phyloP scores from a whole-genome alignment of 53 echinoderm and acorn worm genomes.

The Echinometra lucunter region DNA sequence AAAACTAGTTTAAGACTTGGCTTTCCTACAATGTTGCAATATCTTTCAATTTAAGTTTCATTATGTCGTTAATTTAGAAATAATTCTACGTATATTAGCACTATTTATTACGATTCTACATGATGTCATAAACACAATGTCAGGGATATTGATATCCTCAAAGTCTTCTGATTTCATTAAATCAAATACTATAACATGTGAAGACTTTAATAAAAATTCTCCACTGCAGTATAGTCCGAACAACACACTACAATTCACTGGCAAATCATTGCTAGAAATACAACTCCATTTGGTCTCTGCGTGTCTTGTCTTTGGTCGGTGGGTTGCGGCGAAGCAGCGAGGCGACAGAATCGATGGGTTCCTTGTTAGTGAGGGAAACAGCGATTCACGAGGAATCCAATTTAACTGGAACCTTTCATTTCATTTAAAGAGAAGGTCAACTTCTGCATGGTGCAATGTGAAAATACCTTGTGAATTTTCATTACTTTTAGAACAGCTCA shows the following conservation, averaged over 20 bases:
- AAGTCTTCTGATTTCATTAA: neutral
- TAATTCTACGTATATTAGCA: too few species aligned
- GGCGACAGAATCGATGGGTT: neutral
- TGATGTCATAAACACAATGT: too few species aligned
- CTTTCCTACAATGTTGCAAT: too few species aligned
- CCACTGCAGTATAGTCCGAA: neutral
- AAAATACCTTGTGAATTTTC: too few species aligned
- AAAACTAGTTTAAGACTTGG: too few species aligned
- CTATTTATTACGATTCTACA: too few species aligned
- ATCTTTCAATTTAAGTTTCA: too few species aligned
- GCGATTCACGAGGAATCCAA: conserved; percentile 9
- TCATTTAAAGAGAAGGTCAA: too few species aligned
- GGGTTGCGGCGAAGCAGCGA: neutral
- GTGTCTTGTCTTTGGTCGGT: neutral
- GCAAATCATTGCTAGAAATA: neutral
- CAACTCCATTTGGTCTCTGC: neutral
- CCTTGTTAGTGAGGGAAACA: neutral
- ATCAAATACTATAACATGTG: neutral
- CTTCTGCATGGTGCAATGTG: too few species aligned
- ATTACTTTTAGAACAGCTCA: too few species aligned
- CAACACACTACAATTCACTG: neutral
- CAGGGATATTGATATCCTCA: too few species aligned
- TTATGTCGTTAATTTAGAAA: too few species aligned
- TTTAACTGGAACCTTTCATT: conserved; percentile 40
- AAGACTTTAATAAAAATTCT: neutral